Percentiles rank a stretch among this genome's conserved stretches.
Evolutionary conservation across 2,888 invertebrate genomes (phyloP).

Genomic region (Polia nebulosa): DNA sequence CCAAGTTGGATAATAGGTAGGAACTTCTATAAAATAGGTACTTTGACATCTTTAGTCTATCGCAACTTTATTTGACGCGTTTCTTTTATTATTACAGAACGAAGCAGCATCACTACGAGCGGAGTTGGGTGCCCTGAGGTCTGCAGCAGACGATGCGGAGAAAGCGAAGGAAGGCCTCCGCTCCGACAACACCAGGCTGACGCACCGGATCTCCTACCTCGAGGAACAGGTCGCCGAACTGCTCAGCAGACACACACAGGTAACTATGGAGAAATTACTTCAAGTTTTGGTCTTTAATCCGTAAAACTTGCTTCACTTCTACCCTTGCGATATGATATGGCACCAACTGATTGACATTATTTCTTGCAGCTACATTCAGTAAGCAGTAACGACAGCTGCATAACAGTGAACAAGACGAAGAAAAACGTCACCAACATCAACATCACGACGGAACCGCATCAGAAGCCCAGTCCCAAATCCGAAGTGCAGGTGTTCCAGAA

Average conservation of each 20-base stretch:
- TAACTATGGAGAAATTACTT: slow-evolving; percentile 53
- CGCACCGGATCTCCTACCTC: slow-evolving; percentile 96
- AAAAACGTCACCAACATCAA: slow-evolving; percentile 94
- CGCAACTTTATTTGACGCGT: neutral
- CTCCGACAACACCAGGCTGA: slow-evolving; percentile 95
- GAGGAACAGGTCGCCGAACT: slow-evolving; percentile 96
- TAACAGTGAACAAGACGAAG: slow-evolving; percentile 91
- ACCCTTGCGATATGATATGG: neutral
- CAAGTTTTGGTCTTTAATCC: neutral
- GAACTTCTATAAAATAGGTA: too few relatives aligned
- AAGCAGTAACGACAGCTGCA: slow-evolving; percentile 86
- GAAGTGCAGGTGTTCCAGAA: slow-evolving; percentile 94
- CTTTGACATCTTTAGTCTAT: too few relatives aligned
- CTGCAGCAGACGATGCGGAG: slow-evolving; percentile 92
- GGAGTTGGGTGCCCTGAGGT: slow-evolving; percentile 91
- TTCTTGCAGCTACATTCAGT: slow-evolving; percentile 80
- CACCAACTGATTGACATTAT: neutral
- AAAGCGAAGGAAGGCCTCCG: slow-evolving; percentile 92
- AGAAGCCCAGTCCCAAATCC: slow-evolving; percentile 86
- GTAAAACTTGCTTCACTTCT: neutral
- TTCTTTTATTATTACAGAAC: slow-evolving; percentile 72
- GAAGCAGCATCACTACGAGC: slow-evolving; percentile 90
- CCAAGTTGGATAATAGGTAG: too few relatives aligned
- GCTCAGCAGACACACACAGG: slow-evolving; percentile 86
- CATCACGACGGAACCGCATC: slow-evolving; percentile 91